Conservation (phyloP, 2,888 invertebrate genomes). For the Pterostichus madidus region DNA sequence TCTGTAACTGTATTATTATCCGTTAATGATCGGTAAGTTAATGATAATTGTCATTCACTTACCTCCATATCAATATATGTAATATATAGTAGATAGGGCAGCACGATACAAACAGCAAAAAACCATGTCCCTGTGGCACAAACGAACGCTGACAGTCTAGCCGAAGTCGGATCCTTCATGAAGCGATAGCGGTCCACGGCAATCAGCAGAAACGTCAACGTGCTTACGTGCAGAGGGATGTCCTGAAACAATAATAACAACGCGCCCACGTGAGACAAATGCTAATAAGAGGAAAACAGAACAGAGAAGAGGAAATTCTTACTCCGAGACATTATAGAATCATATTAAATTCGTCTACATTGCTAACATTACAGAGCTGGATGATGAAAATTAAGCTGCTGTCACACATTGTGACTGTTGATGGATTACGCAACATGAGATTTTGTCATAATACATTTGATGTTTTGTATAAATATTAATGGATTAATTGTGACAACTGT, state of each 20-base stretch:
- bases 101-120: conserved; percentile 84
- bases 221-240: conserved; percentile 85
- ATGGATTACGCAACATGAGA: too few species aligned
- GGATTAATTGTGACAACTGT: too few species aligned
- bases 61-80: conserved; percentile 85
- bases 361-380: too few species aligned
- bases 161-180: conserved; percentile 82
- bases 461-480: too few species aligned
- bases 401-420: too few species aligned
- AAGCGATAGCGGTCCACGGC: conserved; percentile 85
- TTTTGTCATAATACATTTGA: too few species aligned
- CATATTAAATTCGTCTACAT: too few species aligned
- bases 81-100: conserved; percentile 87
- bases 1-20: too few species aligned
- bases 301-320: background rate
- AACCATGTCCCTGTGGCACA: conserved; percentile 86
- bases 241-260: conserved; percentile 79
- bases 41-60: conserved; percentile 75
- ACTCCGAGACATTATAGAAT: background rate
- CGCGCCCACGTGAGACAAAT: conserved; percentile 35
- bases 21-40: too few species aligned
- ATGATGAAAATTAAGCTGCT: too few species aligned
- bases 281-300: background rate
- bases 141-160: conserved; percentile 83
- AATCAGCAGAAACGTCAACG: conserved; percentile 84